Evolutionary conservation across 2,888 invertebrate species (phyloP).

Genomic region (Malacosoma neustria): DNA sequence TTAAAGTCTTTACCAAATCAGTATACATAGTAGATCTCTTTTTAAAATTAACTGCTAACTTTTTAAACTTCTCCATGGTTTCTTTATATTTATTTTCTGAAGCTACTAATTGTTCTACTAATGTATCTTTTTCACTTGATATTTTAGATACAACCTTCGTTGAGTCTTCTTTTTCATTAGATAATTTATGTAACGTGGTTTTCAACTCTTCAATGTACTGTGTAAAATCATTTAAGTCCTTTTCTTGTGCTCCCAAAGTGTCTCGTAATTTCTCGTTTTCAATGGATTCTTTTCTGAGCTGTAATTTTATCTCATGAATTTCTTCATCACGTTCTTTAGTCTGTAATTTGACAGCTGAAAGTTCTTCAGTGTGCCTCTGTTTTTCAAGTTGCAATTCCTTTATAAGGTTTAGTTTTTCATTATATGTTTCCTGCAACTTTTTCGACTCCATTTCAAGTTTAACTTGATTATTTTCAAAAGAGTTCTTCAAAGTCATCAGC

Average conservation of each 20-base stretch:
- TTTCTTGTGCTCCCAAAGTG: constrained; percentile 70
- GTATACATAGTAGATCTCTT: constrained; percentile 79
- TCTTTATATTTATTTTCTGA: constrained; percentile 79
- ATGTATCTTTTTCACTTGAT: constrained; percentile 50
- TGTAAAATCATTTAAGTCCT: constrained; percentile 54
- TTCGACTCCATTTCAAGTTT: constrained; percentile 46
- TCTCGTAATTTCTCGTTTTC: constrained; percentile 77
- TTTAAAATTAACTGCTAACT: constrained; percentile 84
- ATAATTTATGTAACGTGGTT: constrained; percentile 44
- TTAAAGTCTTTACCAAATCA: constrained; percentile 76
- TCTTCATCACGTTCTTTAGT: constrained; percentile 73
- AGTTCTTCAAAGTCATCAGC: constrained; percentile 40
- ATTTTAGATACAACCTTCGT: constrained; percentile 44
- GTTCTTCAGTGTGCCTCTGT: constrained; percentile 62
- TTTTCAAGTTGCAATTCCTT: constrained; percentile 60
- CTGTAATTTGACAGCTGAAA: constrained; percentile 53
- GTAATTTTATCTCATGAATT: constrained; percentile 68
- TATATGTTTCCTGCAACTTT: constrained; percentile 51
- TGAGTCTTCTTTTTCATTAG: constrained; percentile 54
- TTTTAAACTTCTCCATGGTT: constrained; percentile 84
- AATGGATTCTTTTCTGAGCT: constrained; percentile 75
- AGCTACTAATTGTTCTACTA: constrained; percentile 38
- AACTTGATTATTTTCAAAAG: constrained; percentile 40
- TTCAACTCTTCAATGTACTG: constrained; percentile 57
- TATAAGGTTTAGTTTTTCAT: constrained; percentile 58